phyloP scores from a whole-genome alignment of 2,797 vertebrate species.

The Fistularia commersonii region DNA sequence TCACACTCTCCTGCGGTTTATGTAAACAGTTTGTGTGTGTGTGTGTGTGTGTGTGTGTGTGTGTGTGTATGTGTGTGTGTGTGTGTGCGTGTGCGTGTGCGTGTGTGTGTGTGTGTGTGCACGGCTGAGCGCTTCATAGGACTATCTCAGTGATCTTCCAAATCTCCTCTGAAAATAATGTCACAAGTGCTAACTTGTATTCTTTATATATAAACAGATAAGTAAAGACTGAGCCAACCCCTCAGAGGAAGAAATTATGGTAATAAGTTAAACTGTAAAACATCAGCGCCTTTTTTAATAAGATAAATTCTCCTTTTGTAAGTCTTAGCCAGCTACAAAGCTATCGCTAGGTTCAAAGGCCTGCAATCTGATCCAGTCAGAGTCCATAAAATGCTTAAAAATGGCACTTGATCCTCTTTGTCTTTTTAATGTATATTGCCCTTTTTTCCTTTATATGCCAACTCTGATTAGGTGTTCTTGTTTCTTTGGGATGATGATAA shows the following conservation, averaged over 20 bases:
- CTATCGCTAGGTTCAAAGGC: not conserved
- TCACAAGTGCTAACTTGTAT: constrained; percentile 47
- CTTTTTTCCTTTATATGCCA: constrained; percentile 13
- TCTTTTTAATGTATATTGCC: constrained; percentile 15
- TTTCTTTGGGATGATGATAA: constrained; percentile 7
- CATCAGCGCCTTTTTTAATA: not conserved
- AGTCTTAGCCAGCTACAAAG: constrained; percentile 36
- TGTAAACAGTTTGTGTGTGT: constrained; percentile 56
- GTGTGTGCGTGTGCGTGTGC: not conserved
- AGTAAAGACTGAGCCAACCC: constrained; percentile 41
- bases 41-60: constrained; percentile 20
- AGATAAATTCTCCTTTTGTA: constrained; percentile 29
- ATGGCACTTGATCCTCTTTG: not conserved
- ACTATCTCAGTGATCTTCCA: constrained; percentile 38
- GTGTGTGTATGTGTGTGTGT: constrained; percentile 6
- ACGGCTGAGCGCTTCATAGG: constrained; percentile 18
- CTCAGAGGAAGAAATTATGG: constrained; percentile 19
- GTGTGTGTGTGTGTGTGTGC: not conserved
- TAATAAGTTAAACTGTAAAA: constrained; percentile 30
- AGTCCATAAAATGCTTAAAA: not conserved
- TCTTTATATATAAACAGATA: constrained; percentile 56
- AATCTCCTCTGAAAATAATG: constrained; percentile 49
- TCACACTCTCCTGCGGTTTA: constrained; percentile 70
- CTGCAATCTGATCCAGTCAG: no score
- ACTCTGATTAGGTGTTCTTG: constrained; percentile 29